Percentiles rank a stretch among this genome's conserved stretches.
Conservation (phyloP, 2,888 invertebrate species). For the Cantharis nigra region DNA sequence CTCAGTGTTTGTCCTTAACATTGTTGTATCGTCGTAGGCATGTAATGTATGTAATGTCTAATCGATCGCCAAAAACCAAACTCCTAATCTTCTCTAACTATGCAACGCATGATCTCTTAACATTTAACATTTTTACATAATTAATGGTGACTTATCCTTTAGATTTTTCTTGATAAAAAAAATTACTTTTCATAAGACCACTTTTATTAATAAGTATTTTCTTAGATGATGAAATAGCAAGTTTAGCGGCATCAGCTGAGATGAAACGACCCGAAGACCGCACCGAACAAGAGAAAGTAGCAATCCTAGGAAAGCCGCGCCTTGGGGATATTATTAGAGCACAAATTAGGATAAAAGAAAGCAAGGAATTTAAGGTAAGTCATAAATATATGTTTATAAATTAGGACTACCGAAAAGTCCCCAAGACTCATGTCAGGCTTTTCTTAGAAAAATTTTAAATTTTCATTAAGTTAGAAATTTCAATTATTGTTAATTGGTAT, state of each 20-base stretch:
- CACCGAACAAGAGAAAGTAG: slow-evolving; percentile 82
- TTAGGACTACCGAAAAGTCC: background rate
- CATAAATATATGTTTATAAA: background rate
- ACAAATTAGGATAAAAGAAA: slow-evolving; percentile 92
- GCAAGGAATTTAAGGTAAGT: slow-evolving; percentile 96
- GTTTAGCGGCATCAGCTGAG: slow-evolving; percentile 66
- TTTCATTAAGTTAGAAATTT: background rate
- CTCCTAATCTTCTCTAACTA: background rate
- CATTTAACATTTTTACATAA: background rate
- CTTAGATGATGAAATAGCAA: slow-evolving; percentile 62
- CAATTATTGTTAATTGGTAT: background rate
- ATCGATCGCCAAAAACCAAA: background rate
- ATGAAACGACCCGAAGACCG: slow-evolving; percentile 69
- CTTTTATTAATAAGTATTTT: slow-evolving; percentile 8
- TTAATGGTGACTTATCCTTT: background rate
- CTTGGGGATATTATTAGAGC: slow-evolving; percentile 86
- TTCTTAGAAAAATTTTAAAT: background rate
- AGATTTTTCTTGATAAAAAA: background rate
- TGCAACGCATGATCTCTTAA: background rate
- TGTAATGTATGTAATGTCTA: background rate
- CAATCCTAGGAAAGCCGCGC: slow-evolving; percentile 88
- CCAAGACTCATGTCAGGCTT: background rate
- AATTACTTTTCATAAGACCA: background rate
- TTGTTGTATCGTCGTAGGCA: background rate
- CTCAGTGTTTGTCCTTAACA: background rate